Evolutionary conservation across 1,140 invertebrate species (phyloP).

Genomic region (Drosophila ohnishii): DNA sequence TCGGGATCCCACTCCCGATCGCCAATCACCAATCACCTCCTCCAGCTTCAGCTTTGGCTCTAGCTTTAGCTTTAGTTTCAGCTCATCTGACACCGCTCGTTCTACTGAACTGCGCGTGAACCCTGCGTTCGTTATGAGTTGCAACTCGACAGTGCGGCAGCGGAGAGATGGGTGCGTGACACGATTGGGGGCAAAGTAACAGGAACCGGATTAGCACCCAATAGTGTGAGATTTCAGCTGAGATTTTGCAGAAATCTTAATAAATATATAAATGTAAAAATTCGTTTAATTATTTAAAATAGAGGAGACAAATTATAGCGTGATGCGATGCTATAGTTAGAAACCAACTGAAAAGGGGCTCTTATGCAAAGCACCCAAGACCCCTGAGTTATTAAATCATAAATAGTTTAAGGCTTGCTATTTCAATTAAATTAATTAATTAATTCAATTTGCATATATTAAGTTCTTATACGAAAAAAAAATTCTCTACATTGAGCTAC

Average conservation of each 20-base stretch:
- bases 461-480: not conserved
- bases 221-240: too few relatives aligned
- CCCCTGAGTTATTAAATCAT: too few relatives aligned
- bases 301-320: too few relatives aligned
- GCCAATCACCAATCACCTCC: not conserved
- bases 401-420: too few relatives aligned
- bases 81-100: conserved; percentile 40
- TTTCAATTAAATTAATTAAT: too few relatives aligned
- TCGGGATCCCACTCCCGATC: conserved; percentile 2
- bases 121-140: conserved; percentile 76
- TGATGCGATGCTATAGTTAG: too few relatives aligned
- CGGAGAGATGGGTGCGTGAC: conserved; percentile 31
- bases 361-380: too few relatives aligned
- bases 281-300: too few relatives aligned
- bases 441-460: not conserved
- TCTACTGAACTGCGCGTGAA: conserved; percentile 75
- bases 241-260: too few relatives aligned
- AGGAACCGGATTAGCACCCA: not conserved
- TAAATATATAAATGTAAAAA: too few relatives aligned
- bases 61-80: not conserved
- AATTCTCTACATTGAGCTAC: too few relatives aligned
- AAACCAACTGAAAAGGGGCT: too few relatives aligned
- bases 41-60: not conserved
- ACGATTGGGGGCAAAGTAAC: not conserved
- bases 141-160: not conserved